Evolutionary conservation across 2,113 vertebrate genomes (phyloP).

Genomic region (Gymnogyps californianus): DNA sequence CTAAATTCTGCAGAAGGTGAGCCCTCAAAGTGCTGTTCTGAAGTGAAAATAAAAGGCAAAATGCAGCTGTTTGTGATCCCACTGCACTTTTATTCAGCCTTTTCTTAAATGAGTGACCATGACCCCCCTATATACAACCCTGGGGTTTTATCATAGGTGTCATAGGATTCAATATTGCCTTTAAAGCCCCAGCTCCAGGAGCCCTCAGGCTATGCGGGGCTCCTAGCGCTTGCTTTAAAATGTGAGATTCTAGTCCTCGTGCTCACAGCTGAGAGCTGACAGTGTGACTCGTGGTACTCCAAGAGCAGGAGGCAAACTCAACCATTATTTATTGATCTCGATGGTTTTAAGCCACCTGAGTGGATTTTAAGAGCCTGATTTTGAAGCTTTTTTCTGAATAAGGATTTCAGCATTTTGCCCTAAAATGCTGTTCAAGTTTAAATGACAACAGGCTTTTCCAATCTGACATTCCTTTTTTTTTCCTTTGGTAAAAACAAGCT

Average conservation of each 20-base stretch:
- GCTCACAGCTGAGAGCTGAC: background rate
- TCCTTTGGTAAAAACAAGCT: background rate
- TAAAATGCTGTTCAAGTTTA: background rate
- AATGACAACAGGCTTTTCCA: background rate
- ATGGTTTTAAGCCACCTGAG: background rate
- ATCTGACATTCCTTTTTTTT: background rate
- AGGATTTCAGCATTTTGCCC: background rate
- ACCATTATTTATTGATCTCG: background rate
- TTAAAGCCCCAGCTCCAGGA: background rate
- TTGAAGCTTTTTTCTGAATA: background rate
- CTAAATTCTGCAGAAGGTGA: background rate
- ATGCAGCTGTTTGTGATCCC: background rate
- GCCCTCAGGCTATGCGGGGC: background rate
- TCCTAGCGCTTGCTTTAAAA: background rate
- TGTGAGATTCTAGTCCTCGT: background rate
- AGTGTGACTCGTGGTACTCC: rapidly evolving
- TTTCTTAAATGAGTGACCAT: background rate
- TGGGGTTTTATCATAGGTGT: background rate
- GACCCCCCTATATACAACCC: background rate
- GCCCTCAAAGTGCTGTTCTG: background rate
- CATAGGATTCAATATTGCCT: rapidly evolving
- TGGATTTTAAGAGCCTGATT: background rate
- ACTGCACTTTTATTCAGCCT: background rate
- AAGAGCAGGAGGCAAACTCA: background rate
- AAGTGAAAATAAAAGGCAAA: background rate